phyloP scores from a whole-genome alignment of 2,113 vertebrate genomes.

The Hippocampus guttulatus region DNA sequence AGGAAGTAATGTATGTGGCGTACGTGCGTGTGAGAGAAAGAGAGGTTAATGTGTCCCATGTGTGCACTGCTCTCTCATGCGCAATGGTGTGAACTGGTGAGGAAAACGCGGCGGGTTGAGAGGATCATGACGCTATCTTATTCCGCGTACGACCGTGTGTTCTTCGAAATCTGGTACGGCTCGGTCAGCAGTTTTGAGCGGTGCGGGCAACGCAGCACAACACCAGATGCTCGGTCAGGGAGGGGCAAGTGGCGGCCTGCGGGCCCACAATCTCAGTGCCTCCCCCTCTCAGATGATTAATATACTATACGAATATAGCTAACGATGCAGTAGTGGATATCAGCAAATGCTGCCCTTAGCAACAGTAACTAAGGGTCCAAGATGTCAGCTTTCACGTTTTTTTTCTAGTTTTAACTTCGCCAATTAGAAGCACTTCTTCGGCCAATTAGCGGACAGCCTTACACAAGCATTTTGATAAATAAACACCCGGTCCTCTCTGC shows the following conservation, averaged over 20 bases:
- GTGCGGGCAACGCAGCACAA: not conserved
- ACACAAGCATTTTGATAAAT: no score
- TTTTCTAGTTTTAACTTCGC: no score
- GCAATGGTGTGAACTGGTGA: conserved; percentile 54
- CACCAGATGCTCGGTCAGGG: not conserved
- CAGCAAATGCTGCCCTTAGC: no score
- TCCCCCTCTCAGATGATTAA: no score
- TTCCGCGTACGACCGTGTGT: conserved; percentile 29
- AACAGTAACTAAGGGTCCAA: no score
- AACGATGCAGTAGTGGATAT: no score
- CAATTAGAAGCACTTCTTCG: no score
- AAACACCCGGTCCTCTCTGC: no score
- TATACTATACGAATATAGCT: no score
- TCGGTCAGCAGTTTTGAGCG: not conserved
- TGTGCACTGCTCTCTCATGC: conserved; percentile 61
- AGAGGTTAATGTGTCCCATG: conserved; percentile 60
- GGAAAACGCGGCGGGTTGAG: conserved; percentile 60
- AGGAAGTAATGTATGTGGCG: conserved; percentile 19
- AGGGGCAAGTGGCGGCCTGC: no score
- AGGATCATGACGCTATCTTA: conserved; percentile 37
- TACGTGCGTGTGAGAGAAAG: conserved; percentile 19
- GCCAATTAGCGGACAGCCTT: not conserved
- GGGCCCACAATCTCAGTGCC: no score
- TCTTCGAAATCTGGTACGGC: not conserved
- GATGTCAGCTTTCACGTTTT: no score